phyloP scores from a whole-genome alignment of 2,797 vertebrate genomes.

The Acropternis orthonyx region DNA sequence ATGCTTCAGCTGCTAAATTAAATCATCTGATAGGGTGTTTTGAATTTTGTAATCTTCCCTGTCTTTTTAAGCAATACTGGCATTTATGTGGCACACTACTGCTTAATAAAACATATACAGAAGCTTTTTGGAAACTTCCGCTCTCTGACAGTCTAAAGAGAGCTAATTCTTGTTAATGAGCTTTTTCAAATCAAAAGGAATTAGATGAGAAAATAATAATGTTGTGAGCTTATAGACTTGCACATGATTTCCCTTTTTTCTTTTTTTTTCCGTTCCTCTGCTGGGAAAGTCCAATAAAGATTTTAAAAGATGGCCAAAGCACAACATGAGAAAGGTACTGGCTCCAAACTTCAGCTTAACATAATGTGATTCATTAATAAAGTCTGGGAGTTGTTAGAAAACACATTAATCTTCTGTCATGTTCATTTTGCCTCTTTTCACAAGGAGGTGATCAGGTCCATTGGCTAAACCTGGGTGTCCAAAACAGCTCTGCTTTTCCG shows the following conservation, averaged over 20 bases:
- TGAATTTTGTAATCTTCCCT: neutral
- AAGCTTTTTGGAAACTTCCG: neutral
- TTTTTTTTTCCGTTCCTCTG: neutral
- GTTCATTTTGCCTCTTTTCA: slow-evolving; percentile 8
- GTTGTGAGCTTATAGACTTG: neutral
- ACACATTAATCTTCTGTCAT: slow-evolving; percentile 29
- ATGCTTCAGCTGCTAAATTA: neutral
- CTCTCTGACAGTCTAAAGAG: neutral
- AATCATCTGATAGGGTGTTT: neutral
- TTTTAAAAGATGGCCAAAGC: neutral
- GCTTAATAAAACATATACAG: neutral
- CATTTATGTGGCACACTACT: neutral
- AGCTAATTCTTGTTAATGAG: slow-evolving; percentile 33
- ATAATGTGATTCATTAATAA: slow-evolving; percentile 24
- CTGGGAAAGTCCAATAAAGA: slow-evolving; percentile 8
- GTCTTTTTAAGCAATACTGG: neutral
- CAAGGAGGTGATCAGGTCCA: neutral
- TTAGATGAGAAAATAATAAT: neutral
- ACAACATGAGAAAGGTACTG: neutral
- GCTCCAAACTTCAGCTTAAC: slow-evolving; percentile 7
- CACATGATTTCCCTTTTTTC: neutral
- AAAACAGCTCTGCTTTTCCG: neutral
- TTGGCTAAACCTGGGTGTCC: neutral
- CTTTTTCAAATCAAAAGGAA: neutral
- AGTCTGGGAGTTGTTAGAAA: slow-evolving; percentile 28